A percentile compares a stretch with the other conserved stretches of the same genome.
Evolutionary conservation across 1,140 invertebrate genomes (phyloP).

Genomic region (Heliconius melpomene): DNA sequence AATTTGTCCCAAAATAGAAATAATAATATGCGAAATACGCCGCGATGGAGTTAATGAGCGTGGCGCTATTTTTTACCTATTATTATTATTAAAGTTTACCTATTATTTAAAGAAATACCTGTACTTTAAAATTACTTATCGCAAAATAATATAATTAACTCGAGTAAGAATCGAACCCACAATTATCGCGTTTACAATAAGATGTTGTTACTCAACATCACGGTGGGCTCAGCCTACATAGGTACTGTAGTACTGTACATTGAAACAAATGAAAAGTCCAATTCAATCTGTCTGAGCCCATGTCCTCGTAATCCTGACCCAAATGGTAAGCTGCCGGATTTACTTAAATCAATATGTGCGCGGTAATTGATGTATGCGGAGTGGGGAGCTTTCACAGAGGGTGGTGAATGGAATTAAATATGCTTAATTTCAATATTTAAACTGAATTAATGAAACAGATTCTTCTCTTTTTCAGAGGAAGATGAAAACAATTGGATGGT

Average conservation of each 20-base stretch:
- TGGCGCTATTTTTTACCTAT: too few species aligned
- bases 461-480: too few species aligned
- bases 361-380: constrained; percentile 15
- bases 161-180: neutral
- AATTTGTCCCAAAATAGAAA: too few species aligned
- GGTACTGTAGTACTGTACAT: neutral
- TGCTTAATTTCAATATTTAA: neutral
- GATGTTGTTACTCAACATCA: too few species aligned
- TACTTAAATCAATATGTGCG: constrained; percentile 18
- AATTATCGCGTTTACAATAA: neutral
- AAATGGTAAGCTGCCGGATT: constrained; percentile 5
- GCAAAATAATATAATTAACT: neutral
- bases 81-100: too few species aligned
- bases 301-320: constrained; percentile 23
- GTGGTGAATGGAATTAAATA: neutral
- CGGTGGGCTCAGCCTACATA: neutral
- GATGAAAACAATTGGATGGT: too few species aligned
- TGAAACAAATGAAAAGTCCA: constrained; percentile 16
- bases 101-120: too few species aligned
- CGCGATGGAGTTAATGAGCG: too few species aligned
- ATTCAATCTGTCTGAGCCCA: constrained; percentile 15
- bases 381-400: neutral
- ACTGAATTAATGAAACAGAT: too few species aligned
- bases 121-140: too few species aligned
- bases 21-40: too few species aligned